These are phyloP conservation scores for Drosophila cracens DNA, from an alignment of 2,888 invertebrate species.

Conservation along the genomic window DNA sequence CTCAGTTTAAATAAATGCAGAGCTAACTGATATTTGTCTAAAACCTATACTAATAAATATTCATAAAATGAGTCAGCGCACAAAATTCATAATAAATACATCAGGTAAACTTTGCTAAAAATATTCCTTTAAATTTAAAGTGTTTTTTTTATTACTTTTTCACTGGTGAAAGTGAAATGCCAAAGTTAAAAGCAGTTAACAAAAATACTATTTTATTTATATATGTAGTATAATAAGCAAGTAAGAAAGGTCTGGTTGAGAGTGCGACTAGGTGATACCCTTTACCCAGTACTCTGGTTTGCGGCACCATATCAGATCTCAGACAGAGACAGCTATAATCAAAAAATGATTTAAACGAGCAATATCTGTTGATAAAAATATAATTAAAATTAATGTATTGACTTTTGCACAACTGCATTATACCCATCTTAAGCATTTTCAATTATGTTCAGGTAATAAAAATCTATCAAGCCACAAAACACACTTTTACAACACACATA, in stretches of 20 bases:
- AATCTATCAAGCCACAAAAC: background rate
- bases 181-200: background rate
- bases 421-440: background rate
- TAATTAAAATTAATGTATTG: background rate
- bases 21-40: background rate
- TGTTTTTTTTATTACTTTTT: background rate
- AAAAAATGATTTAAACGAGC: background rate
- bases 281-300: background rate
- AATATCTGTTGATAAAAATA: background rate
- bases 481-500: constrained; percentile 7
- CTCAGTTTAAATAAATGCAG: constrained; percentile 8
- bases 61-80: constrained; percentile 66
- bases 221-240: background rate
- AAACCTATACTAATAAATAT: background rate
- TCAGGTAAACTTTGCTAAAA: constrained; percentile 78
- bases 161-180: background rate
- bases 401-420: background rate
- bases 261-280: background rate
- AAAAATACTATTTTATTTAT: background rate
- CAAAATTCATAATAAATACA: constrained; percentile 85
- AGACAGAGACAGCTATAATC: background rate
- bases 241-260: background rate
- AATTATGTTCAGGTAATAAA: background rate
- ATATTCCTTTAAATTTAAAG: background rate
- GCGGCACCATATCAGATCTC: background rate